Conservation (phyloP, 2,888 invertebrate species). For the Neocrepidodera transversa region DNA sequence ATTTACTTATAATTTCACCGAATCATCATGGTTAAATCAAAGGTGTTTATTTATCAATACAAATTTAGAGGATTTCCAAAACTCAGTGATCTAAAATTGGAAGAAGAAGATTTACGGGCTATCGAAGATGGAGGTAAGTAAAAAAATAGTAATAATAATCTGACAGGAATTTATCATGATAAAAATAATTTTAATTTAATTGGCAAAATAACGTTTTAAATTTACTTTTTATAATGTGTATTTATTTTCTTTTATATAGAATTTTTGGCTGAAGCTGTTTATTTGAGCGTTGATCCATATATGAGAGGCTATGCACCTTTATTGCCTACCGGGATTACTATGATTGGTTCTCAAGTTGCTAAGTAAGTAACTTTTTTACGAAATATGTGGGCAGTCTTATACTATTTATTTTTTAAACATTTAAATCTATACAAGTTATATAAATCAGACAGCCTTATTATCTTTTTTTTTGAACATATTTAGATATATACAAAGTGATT, state of each 20-base stretch:
- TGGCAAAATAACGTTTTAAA: too few species aligned
- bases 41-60: conserved; percentile 6
- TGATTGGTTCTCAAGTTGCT: not conserved
- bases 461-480: too few species aligned
- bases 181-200: too few species aligned
- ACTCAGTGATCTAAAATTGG: not conserved
- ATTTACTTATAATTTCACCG: too few species aligned
- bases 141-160: too few species aligned
- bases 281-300: not conserved
- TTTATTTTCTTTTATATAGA: not conserved
- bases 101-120: not conserved
- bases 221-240: too few species aligned
- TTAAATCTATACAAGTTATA: too few species aligned
- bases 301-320: not conserved
- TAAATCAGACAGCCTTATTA: too few species aligned
- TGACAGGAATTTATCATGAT: too few species aligned
- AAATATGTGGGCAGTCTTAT: too few species aligned
- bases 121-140: conserved; percentile 10
- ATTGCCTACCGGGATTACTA: not conserved
- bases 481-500: too few species aligned
- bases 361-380: not conserved
- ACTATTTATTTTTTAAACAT: too few species aligned
- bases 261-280: not conserved
- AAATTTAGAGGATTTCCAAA: conserved; percentile 6
- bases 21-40: conserved; percentile 2